Conservation (phyloP, 2,797 vertebrate species). For the Syngnathus acus region DNA sequence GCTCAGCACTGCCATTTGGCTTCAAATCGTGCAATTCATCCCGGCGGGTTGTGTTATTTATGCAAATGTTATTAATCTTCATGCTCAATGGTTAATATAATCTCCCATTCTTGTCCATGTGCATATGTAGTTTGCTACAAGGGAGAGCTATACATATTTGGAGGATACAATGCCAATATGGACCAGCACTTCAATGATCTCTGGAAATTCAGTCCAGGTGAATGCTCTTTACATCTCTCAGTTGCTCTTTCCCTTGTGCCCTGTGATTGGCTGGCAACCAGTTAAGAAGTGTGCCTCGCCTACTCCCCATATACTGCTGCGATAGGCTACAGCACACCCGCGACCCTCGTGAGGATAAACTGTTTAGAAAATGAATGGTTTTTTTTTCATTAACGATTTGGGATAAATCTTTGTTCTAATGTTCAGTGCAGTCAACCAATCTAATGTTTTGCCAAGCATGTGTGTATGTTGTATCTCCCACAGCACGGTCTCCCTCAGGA, state of each 20-base stretch:
- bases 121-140: conserved; percentile 82
- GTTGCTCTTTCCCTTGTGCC: neutral
- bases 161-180: conserved; percentile 94
- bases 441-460: neutral
- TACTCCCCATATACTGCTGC: too few relatives aligned
- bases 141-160: conserved; percentile 92
- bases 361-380: neutral
- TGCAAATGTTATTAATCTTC: conserved; percentile 6
- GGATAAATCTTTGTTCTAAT: neutral
- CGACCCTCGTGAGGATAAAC: too few relatives aligned
- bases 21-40: neutral
- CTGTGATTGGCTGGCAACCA: too few relatives aligned
- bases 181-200: conserved; percentile 97
- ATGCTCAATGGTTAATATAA: neutral
- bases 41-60: neutral
- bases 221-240: conserved; percentile 15
- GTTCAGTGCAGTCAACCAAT: neutral
- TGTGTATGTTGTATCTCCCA: neutral
- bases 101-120: conserved; percentile 5
- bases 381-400: neutral
- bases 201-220: conserved; percentile 98
- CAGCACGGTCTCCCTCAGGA: neutral
- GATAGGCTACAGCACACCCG: too few relatives aligned
- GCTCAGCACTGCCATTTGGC: neutral
- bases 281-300: too few relatives aligned